These are phyloP conservation scores for Coregonus sp. DNA, from an alignment of 2,797 vertebrate genomes.

Conservation along the genomic window DNA sequence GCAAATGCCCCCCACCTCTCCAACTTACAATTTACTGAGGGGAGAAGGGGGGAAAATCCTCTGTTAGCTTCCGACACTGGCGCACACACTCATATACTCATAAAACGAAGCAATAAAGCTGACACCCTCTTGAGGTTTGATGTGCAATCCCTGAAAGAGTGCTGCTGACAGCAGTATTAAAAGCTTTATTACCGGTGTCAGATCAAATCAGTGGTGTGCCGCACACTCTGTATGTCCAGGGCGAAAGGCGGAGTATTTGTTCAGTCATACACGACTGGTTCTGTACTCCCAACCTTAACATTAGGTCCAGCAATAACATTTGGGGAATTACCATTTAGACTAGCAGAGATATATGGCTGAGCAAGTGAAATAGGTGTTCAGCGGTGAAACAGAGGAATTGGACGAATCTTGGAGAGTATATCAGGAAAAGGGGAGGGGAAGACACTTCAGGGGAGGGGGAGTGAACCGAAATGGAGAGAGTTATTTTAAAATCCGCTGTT, in stretches of 20 bases:
- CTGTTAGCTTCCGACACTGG: constrained; percentile 33
- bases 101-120: constrained; percentile 64
- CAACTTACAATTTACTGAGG: constrained; percentile 31
- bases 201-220: constrained; percentile 57
- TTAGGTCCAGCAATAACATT: constrained; percentile 25
- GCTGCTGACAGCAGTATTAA: constrained; percentile 57
- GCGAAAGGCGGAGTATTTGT: constrained; percentile 15
- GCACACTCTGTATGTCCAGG: neutral
- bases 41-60: constrained; percentile 6
- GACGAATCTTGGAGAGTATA: neutral
- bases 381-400: constrained; percentile 25
- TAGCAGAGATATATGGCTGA: constrained; percentile 7
- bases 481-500: neutral
- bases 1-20: constrained; percentile 37
- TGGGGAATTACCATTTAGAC: constrained; percentile 25
- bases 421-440: neutral
- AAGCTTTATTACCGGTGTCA: constrained; percentile 65
- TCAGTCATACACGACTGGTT: constrained; percentile 15
- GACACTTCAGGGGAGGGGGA: constrained; percentile 18
- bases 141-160: constrained; percentile 52
- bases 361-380: constrained; percentile 10
- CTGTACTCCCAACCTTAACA: constrained; percentile 13
- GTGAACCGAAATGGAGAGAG: neutral
- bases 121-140: constrained; percentile 63
- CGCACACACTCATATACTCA: constrained; percentile 43